phyloP scores from a whole-genome alignment of 2,888 invertebrate genomes.

The Rugalucina vietnamica region DNA sequence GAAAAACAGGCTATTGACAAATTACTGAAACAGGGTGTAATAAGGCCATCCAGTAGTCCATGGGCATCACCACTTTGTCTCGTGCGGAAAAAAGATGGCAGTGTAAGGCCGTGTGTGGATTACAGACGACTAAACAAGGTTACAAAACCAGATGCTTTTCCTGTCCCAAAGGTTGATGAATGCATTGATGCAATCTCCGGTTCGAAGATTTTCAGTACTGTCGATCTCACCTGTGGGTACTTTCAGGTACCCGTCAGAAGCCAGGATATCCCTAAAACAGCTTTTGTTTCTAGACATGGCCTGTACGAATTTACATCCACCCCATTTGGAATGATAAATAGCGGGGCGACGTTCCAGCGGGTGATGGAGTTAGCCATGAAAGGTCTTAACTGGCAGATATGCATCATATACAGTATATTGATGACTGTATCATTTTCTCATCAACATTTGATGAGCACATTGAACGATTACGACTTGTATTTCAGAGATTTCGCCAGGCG shows the following conservation, averaged over 20 bases:
- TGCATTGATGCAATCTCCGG: constrained; percentile 54
- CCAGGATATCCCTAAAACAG: constrained; percentile 56
- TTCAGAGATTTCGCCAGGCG: constrained; percentile 49
- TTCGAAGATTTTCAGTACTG: constrained; percentile 41
- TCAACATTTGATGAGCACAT: constrained; percentile 42
- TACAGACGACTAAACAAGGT: constrained; percentile 47
- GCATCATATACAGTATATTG: constrained; percentile 50
- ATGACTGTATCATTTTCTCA: constrained; percentile 55
- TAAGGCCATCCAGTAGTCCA: constrained; percentile 41
- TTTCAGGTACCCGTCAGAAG: constrained; percentile 51
- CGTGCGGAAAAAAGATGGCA: constrained; percentile 48
- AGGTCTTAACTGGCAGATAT: constrained; percentile 53
- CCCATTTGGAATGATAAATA: constrained; percentile 52
- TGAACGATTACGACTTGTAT: constrained; percentile 35
- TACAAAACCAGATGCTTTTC: constrained; percentile 51
- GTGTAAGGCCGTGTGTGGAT: constrained; percentile 48
- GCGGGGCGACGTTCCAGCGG: constrained; percentile 50
- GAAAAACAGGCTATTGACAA: constrained; percentile 39
- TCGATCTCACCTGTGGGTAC: constrained; percentile 51
- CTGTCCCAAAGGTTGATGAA: constrained; percentile 52
- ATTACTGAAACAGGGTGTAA: constrained; percentile 20
- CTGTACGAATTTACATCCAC: constrained; percentile 51
- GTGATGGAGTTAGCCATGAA: constrained; percentile 51
- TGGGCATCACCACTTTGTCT: constrained; percentile 46
- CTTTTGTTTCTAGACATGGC: constrained; percentile 55